These are phyloP conservation scores for Chrysotoxum bicinctum DNA, from an alignment of 2,888 invertebrate genomes.

Conservation along the genomic window DNA sequence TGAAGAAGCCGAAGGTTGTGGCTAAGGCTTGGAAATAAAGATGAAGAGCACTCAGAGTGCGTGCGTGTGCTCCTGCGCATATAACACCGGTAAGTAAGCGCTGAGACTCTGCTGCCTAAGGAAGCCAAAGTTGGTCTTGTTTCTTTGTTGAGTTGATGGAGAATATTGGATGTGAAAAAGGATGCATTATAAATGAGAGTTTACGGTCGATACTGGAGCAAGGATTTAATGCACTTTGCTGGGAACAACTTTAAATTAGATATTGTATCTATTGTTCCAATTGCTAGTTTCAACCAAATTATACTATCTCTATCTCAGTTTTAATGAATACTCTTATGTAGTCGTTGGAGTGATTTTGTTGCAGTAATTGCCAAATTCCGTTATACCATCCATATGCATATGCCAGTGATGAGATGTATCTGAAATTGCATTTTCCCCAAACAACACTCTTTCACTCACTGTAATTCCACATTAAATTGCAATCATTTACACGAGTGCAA, in stretches of 20 bases:
- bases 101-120: neutral
- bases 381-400: constrained; percentile 30
- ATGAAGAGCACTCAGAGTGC: constrained; percentile 7
- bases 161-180: constrained; percentile 27
- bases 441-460: constrained; percentile 54
- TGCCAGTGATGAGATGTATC: constrained; percentile 11
- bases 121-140: neutral
- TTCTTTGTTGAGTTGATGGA: neutral
- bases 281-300: neutral
- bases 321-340: neutral
- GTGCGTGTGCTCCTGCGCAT: constrained; percentile 45
- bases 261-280: constrained; percentile 44
- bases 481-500: constrained; percentile 49
- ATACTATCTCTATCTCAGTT: neutral
- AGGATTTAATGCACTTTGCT: constrained; percentile 9
- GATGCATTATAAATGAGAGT: constrained; percentile 52
- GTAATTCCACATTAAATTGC: constrained; percentile 62
- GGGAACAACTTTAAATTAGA: constrained; percentile 18
- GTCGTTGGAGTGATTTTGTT: constrained; percentile 11
- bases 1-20: constrained; percentile 14
- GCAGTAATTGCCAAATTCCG: constrained; percentile 32
- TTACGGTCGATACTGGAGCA: constrained; percentile 27
- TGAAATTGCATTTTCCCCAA: constrained; percentile 36
- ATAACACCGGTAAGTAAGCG: constrained; percentile 14
- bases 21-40: neutral